phyloP scores from a whole-genome alignment of 2,113 vertebrate genomes.

The Aythya baeri region DNA sequence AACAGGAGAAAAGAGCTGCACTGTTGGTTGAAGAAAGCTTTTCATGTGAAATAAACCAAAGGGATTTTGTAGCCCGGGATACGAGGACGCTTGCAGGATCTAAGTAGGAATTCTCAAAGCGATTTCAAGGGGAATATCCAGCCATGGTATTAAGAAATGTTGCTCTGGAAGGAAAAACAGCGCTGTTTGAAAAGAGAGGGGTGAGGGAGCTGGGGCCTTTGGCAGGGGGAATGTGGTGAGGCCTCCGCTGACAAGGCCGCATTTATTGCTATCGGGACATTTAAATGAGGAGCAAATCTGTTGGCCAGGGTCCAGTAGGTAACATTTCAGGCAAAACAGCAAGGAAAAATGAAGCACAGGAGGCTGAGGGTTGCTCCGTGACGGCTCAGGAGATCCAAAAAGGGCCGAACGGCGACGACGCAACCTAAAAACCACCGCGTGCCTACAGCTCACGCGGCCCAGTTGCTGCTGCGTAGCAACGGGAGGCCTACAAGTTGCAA shows the following conservation, averaged over 20 bases:
- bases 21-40: constrained; percentile 62
- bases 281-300: neutral
- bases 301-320: neutral
- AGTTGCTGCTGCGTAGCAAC: neutral
- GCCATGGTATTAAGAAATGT: neutral
- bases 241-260: neutral
- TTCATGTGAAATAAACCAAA: constrained; percentile 50
- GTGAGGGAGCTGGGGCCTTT: neutral
- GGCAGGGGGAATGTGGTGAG: neutral
- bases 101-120: constrained; percentile 18
- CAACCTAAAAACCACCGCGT: neutral
- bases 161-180: neutral
- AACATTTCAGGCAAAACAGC: neutral
- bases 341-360: neutral
- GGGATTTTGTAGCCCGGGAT: constrained; percentile 52
- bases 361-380: neutral
- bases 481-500: neutral
- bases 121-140: neutral
- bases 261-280: neutral
- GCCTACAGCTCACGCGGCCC: neutral
- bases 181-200: neutral
- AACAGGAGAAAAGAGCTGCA: constrained; percentile 58
- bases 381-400: neutral
- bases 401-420: neutral
- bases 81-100: neutral